These are phyloP conservation scores for Amblyraja radiata DNA, from an alignment of 2,797 vertebrate species.

Conservation along the genomic window DNA sequence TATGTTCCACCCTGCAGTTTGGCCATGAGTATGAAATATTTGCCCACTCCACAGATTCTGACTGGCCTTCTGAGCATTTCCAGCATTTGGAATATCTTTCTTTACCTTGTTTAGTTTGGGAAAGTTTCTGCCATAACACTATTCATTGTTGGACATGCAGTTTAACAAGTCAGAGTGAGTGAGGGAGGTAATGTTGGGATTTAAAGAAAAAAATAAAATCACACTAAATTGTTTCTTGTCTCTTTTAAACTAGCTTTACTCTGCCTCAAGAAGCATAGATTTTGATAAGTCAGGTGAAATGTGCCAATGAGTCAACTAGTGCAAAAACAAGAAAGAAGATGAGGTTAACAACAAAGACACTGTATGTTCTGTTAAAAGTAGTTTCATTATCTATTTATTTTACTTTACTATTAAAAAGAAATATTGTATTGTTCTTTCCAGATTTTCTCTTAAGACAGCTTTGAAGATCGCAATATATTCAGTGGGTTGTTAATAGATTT, in stretches of 20 bases:
- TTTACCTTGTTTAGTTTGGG: too few species aligned
- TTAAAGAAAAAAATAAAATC: neutral
- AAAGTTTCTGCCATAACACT: too few species aligned
- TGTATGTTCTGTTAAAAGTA: neutral
- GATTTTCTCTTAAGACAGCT: neutral
- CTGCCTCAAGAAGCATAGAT: neutral
- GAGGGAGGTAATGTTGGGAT: neutral
- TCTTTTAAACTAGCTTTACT: constrained; percentile 19
- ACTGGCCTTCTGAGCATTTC: too few species aligned
- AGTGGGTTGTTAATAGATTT: too few species aligned
- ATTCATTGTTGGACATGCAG: too few species aligned
- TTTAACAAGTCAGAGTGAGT: too few species aligned
- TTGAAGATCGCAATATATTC: neutral
- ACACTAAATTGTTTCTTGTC: neutral
- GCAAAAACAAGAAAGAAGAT: constrained; percentile 29
- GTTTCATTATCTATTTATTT: neutral
- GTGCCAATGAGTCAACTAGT: constrained; percentile 1
- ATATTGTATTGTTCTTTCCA: neutral
- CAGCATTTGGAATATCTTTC: too few species aligned
- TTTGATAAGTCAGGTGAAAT: neutral
- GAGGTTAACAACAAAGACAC: constrained; percentile 9
- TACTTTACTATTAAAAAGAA: constrained; percentile 11
- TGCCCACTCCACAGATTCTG: too few species aligned
- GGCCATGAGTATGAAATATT: too few species aligned
- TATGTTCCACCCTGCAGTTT: too few species aligned